Conservation (phyloP, 2,113 vertebrate species). For the Nipponia nippon region DNA sequence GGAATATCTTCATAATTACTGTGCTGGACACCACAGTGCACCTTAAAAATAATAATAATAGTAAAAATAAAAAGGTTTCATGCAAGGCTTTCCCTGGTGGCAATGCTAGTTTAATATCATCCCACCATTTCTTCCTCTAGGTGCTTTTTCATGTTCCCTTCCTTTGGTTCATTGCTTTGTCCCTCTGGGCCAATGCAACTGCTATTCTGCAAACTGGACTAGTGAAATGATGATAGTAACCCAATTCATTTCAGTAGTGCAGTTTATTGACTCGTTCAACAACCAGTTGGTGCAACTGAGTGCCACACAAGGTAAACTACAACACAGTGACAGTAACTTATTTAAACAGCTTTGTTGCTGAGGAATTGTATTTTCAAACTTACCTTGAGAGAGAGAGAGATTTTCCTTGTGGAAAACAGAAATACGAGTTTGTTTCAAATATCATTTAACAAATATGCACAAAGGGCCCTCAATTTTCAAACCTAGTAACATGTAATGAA, state of each 20-base stretch:
- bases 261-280: neutral
- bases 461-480: neutral
- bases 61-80: neutral
- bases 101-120: neutral
- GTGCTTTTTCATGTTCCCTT: neutral
- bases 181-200: neutral
- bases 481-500: neutral
- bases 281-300: neutral
- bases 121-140: neutral
- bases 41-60: neutral
- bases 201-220: neutral
- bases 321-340: neutral
- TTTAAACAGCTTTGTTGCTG: neutral
- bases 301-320: neutral
- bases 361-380: neutral
- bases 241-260: neutral
- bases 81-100: neutral
- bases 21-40: neutral
- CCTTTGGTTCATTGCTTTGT: neutral
- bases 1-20: neutral
- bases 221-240: neutral
- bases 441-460: neutral
- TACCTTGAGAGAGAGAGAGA: neutral
- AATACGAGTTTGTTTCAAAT: neutral
- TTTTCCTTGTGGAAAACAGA: neutral